Conservation (phyloP, 2,888 invertebrate species). For the Atethmia centrago region DNA sequence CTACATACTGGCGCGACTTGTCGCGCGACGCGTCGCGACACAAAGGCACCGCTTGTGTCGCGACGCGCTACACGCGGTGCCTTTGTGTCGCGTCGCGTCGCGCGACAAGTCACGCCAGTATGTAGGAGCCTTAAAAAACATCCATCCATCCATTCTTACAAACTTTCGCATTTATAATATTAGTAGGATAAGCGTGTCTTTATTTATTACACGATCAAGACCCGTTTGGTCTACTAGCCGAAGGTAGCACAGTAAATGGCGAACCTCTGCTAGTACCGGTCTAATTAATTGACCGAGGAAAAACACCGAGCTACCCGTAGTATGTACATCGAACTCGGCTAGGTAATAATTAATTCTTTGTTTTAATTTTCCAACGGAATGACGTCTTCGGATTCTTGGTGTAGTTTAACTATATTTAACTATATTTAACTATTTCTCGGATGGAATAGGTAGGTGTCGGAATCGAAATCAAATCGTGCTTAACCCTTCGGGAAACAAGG, state of each 20-base stretch:
- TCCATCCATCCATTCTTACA: too few relatives aligned
- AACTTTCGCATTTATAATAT: too few relatives aligned
- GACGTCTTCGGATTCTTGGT: not conserved
- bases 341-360: slow-evolving; percentile 37
- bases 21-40: too few relatives aligned
- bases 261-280: slow-evolving; percentile 2
- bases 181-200: not conserved
- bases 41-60: too few relatives aligned
- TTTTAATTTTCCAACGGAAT: slow-evolving; percentile 27
- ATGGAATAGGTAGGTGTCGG: too few relatives aligned
- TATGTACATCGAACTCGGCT: not conserved
- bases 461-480: not conserved
- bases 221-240: not conserved
- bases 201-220: not conserved
- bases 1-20: too few relatives aligned
- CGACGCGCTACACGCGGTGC: too few relatives aligned
- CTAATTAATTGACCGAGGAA: slow-evolving; percentile 44
- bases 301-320: slow-evolving; percentile 20
- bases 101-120: too few relatives aligned
- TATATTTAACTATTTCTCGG: too few relatives aligned
- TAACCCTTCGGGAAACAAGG: too few relatives aligned
- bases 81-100: too few relatives aligned
- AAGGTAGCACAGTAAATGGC: slow-evolving; percentile 11
- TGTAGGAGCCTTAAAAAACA: too few relatives aligned
- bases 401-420: not conserved